Evolutionary conservation across 2,888 invertebrate species (phyloP).

Genomic region (Melolontha melolontha): DNA sequence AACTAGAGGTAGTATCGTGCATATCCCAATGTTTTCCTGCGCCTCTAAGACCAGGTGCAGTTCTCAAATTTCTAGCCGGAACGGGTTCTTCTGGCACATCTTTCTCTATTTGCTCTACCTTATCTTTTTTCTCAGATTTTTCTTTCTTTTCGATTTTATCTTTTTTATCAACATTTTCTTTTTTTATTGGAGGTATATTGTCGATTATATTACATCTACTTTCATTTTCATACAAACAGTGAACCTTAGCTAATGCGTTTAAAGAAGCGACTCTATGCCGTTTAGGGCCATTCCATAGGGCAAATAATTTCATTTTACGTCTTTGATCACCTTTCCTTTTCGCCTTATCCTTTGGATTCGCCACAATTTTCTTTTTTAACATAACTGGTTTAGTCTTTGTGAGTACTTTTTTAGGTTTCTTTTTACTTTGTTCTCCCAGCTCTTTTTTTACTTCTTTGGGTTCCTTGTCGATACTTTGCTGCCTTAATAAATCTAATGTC

Average conservation of each 20-base stretch:
- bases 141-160: constrained; percentile 45
- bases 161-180: constrained; percentile 47
- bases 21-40: constrained; percentile 89
- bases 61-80: constrained; percentile 73
- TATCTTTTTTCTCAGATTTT: constrained; percentile 47
- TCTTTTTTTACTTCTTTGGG: constrained; percentile 37
- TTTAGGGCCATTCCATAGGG: constrained; percentile 83
- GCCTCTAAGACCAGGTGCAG: constrained; percentile 80
- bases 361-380: constrained; percentile 41
- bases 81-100: constrained; percentile 47
- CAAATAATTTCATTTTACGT: constrained; percentile 71
- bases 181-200: constrained; percentile 59
- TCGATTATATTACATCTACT: constrained; percentile 76
- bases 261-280: constrained; percentile 88
- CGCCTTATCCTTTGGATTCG: constrained; percentile 42
- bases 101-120: constrained; percentile 40
- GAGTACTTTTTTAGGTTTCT: background rate
- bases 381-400: constrained; percentile 10
- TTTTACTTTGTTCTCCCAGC: constrained; percentile 20
- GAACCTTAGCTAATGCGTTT: constrained; percentile 90
- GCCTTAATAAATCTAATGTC: constrained; percentile 42
- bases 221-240: constrained; percentile 92
- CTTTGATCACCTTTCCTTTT: constrained; percentile 52
- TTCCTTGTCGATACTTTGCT: constrained; percentile 42
- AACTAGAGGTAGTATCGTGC: constrained; percentile 74